phyloP scores from a whole-genome alignment of 2,888 invertebrate species.

The Macaria notata region DNA sequence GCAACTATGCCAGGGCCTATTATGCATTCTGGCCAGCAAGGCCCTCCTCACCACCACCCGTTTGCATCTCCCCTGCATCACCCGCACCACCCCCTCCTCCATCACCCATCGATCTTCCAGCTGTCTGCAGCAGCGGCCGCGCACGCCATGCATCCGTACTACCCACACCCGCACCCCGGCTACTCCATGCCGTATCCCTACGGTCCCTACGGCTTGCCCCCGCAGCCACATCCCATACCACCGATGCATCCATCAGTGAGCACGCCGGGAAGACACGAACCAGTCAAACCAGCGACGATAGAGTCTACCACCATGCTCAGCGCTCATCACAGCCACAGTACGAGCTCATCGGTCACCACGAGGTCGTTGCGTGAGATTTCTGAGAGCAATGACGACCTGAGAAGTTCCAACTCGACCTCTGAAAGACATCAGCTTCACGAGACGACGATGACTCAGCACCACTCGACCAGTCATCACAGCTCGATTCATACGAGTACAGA shows the following conservation, averaged over 20 bases:
- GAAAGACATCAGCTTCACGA: constrained; percentile 85
- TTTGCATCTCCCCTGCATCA: constrained; percentile 87
- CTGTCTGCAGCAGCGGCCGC: constrained; percentile 84
- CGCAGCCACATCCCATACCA: constrained; percentile 88
- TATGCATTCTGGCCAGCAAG: constrained; percentile 89
- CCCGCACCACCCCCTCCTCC: constrained; percentile 87
- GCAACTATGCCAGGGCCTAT: constrained; percentile 85
- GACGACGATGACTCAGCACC: constrained; percentile 85
- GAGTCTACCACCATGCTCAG: constrained; percentile 87
- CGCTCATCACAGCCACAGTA: constrained; percentile 87
- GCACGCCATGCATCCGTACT: constrained; percentile 87
- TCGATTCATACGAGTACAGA: constrained; percentile 85
- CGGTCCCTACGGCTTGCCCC: constrained; percentile 85
- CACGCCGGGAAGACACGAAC: constrained; percentile 73
- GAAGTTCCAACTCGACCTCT: constrained; percentile 72
- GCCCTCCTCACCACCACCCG: constrained; percentile 85
- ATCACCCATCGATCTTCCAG: constrained; percentile 79
- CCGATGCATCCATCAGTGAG: constrained; percentile 82
- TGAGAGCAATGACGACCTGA: constrained; percentile 74
- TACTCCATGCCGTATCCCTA: constrained; percentile 88
- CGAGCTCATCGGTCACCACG: constrained; percentile 87
- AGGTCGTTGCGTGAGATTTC: constrained; percentile 84
- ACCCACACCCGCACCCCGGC: constrained; percentile 86
- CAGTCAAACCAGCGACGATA: constrained; percentile 78
- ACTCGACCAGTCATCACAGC: constrained; percentile 85